Conservation (phyloP, 1,140 invertebrate species). For the Panonychus citri region DNA sequence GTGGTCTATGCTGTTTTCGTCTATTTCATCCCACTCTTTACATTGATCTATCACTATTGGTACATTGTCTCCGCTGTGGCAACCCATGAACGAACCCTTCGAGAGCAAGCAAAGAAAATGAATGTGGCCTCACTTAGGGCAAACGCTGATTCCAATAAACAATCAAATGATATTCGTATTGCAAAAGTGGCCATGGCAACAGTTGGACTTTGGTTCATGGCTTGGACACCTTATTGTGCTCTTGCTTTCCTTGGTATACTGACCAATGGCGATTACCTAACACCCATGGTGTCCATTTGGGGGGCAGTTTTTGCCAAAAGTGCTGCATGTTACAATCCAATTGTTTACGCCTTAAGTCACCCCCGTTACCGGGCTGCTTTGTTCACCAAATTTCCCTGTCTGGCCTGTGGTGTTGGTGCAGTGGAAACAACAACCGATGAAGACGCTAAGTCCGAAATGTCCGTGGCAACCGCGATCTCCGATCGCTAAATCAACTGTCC, state of each 20-base stretch:
- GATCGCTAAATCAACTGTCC: background rate
- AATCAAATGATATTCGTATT: constrained; percentile 45
- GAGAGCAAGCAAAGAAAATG: constrained; percentile 62
- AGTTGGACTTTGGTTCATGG: constrained; percentile 54
- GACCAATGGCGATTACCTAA: constrained; percentile 25
- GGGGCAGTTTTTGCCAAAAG: constrained; percentile 52
- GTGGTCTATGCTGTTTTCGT: constrained; percentile 41
- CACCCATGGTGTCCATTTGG: constrained; percentile 46
- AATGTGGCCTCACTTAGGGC: constrained; percentile 50
- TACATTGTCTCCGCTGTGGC: constrained; percentile 53
- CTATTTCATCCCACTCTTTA: constrained; percentile 41
- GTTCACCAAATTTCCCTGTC: constrained; percentile 40
- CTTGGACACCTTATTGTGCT: constrained; percentile 58
- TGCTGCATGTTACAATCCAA: constrained; percentile 53
- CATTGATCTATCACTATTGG: constrained; percentile 50
- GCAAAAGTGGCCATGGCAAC: constrained; percentile 59
- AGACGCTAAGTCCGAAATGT: constrained; percentile 10
- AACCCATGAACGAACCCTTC: constrained; percentile 55
- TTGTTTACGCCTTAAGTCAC: constrained; percentile 58
- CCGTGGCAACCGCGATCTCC: constrained; percentile 1
- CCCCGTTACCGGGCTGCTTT: constrained; percentile 47
- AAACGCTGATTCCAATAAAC: constrained; percentile 33
- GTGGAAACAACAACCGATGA: constrained; percentile 3
- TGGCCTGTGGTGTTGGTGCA: constrained; percentile 26
- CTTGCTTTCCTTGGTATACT: constrained; percentile 54